Evolutionary conservation across 2,888 invertebrate genomes (phyloP).

Genomic region (Drosophila kambysellisi): DNA sequence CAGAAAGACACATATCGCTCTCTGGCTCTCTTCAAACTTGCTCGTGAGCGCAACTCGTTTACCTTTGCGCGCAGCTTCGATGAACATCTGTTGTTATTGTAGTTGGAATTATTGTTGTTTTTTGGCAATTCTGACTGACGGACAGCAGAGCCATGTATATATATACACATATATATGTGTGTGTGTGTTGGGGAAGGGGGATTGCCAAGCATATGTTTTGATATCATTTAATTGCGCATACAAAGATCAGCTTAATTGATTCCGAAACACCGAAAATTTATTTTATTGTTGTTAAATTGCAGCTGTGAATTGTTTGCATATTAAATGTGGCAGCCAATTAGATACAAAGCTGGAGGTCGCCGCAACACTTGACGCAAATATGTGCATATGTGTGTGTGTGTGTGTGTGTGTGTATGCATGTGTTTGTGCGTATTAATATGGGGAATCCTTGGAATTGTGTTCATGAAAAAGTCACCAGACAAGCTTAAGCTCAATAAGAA

Average conservation of each 20-base stretch:
- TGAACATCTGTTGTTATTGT: slow-evolving; percentile 72
- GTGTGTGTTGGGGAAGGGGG: neutral
- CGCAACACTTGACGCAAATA: slow-evolving; percentile 18
- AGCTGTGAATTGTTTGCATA: slow-evolving; percentile 44
- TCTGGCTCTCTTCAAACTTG: slow-evolving; percentile 43
- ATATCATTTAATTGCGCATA: slow-evolving; percentile 52
- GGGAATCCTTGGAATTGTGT: slow-evolving; percentile 26
- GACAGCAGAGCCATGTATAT: slow-evolving; percentile 59
- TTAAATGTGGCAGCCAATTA: slow-evolving; percentile 44
- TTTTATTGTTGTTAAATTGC: slow-evolving; percentile 50
- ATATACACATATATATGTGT: neutral
- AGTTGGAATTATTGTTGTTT: slow-evolving; percentile 56
- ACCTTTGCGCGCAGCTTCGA: slow-evolving; percentile 66
- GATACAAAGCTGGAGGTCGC: slow-evolving; percentile 43
- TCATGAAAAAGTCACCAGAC: slow-evolving; percentile 2
- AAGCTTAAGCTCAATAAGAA: neutral
- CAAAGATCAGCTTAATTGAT: slow-evolving; percentile 50
- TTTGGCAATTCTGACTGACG: slow-evolving; percentile 64
- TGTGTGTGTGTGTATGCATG: neutral
- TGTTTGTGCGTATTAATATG: slow-evolving; percentile 8
- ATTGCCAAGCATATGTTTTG: slow-evolving; percentile 56
- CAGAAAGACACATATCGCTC: slow-evolving; percentile 20
- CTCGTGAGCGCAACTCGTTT: slow-evolving; percentile 72
- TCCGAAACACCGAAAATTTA: slow-evolving; percentile 42
- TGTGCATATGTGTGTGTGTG: neutral